Conservation (phyloP, 2,797 vertebrate genomes). For the Melanotaenia trifasciata region DNA sequence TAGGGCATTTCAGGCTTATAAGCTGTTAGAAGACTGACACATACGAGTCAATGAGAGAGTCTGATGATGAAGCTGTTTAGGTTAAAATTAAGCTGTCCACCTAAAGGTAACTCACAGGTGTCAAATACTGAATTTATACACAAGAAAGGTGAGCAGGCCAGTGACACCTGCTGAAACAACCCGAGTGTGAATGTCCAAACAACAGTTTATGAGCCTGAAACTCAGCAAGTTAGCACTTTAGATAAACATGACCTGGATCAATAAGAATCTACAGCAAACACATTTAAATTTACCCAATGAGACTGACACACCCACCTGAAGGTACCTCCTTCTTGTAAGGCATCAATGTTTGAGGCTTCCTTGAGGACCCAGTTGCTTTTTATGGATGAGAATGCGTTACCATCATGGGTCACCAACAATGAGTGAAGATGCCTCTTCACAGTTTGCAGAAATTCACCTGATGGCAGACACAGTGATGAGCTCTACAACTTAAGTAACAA, state of each 20-base stretch:
- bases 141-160: not conserved
- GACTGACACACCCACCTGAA: conserved; percentile 86
- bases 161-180: not conserved
- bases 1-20: no score
- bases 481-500: not conserved
- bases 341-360: conserved; percentile 90
- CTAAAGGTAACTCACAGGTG: not conserved
- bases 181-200: no score
- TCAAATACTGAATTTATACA: not conserved
- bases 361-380: conserved; percentile 89
- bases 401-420: conserved; percentile 84
- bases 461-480: conserved; percentile 9
- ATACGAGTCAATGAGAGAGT: not conserved
- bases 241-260: not conserved
- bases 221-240: not conserved
- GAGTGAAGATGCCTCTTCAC: conserved; percentile 85
- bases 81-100: not conserved
- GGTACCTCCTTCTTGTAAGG: conserved; percentile 95
- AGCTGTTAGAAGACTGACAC: not conserved
- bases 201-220: not conserved
- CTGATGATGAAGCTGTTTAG: not conserved
- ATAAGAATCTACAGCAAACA: not conserved
- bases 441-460: conserved; percentile 86
- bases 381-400: conserved; percentile 63
- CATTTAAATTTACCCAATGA: not conserved